Evolutionary conservation across 2,888 invertebrate species (phyloP).

Genomic region (Atrina japonica): DNA sequence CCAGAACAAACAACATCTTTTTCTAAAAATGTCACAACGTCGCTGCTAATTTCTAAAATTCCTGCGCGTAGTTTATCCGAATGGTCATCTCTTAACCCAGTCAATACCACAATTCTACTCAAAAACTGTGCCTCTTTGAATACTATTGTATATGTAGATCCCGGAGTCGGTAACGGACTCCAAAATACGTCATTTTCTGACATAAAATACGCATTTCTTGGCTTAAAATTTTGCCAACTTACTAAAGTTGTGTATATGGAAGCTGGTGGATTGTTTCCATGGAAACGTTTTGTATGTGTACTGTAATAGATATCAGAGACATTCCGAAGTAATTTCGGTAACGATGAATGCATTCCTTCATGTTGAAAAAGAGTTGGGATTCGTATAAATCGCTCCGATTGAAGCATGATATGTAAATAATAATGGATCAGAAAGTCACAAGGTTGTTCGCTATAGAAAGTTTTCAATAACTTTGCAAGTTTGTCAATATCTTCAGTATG

Average conservation of each 20-base stretch:
- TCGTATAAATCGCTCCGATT: constrained; percentile 34
- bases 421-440: constrained; percentile 50
- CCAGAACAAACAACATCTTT: constrained; percentile 8
- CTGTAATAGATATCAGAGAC: constrained; percentile 31
- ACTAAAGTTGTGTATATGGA: constrained; percentile 65
- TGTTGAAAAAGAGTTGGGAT: constrained; percentile 51
- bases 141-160: constrained; percentile 41
- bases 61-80: constrained; percentile 9
- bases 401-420: constrained; percentile 47
- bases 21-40: neutral
- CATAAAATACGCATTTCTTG: constrained; percentile 72
- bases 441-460: constrained; percentile 54
- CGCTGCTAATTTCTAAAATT: constrained; percentile 5
- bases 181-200: constrained; percentile 37
- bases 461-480: constrained; percentile 71
- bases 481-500: constrained; percentile 45
- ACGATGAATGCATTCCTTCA: constrained; percentile 43
- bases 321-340: constrained; percentile 48
- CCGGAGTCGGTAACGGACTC: constrained; percentile 36
- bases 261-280: constrained; percentile 73
- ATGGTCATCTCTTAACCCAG: constrained; percentile 22
- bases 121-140: constrained; percentile 37
- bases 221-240: constrained; percentile 69
- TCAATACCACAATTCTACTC: constrained; percentile 35
- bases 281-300: constrained; percentile 13